Percentiles rank a stretch among this genome's conserved stretches.
Evolutionary conservation across 2,888 invertebrate genomes (phyloP).

Genomic region (Watsonalla cultraria): DNA sequence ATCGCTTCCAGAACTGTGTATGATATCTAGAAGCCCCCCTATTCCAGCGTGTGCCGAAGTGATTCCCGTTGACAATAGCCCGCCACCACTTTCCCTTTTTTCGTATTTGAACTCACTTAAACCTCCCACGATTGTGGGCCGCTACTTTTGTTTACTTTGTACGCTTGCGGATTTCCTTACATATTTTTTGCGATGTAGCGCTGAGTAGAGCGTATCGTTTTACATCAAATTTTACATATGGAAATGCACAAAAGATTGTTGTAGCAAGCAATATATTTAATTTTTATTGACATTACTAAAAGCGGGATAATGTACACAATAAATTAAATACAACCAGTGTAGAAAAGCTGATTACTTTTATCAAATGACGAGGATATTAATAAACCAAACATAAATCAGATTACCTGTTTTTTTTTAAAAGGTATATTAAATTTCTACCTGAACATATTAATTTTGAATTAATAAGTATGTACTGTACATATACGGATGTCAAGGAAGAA

Average conservation of each 20-base stretch:
- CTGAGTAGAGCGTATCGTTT: slow-evolving; percentile 26
- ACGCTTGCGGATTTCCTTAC: slow-evolving; percentile 47
- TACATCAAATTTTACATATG: slow-evolving; percentile 24
- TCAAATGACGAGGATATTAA: too few species aligned
- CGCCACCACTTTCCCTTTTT: slow-evolving; percentile 54
- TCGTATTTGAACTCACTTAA: slow-evolving; percentile 72
- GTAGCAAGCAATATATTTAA: neutral
- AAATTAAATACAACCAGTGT: too few species aligned
- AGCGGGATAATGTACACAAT: neutral
- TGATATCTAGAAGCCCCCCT: slow-evolving; percentile 8
- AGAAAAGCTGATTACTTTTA: too few species aligned
- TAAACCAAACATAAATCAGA: too few species aligned
- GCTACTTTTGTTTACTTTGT: slow-evolving; percentile 52
- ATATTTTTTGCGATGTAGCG: slow-evolving; percentile 8
- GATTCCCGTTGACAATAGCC: slow-evolving; percentile 56
- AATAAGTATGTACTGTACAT: too few species aligned
- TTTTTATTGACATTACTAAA: neutral
- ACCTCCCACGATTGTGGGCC: slow-evolving; percentile 48
- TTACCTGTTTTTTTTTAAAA: too few species aligned
- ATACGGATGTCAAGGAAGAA: too few species aligned
- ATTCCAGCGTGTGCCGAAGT: slow-evolving; percentile 40
- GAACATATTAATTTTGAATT: too few species aligned
- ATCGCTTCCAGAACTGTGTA: neutral
- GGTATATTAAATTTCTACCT: too few species aligned
- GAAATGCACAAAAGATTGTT: slow-evolving; percentile 1